Percentiles rank a stretch among this genome's conserved stretches.
phyloP scores from a whole-genome alignment of 1,140 invertebrate genomes.

The Brachionus asplanchnoidis region DNA sequence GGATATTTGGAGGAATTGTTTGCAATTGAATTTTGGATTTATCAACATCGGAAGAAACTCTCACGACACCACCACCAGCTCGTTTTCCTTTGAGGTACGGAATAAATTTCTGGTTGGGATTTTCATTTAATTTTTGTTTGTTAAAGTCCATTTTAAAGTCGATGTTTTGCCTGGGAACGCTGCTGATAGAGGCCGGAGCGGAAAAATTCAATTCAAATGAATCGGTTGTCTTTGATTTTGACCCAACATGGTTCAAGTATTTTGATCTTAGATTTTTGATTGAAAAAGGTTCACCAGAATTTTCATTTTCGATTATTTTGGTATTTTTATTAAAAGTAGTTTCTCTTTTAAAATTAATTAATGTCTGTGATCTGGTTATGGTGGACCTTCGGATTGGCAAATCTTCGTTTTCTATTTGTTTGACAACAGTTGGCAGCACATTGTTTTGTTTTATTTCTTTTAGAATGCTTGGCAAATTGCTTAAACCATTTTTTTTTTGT shows the following conservation, averaged over 20 bases:
- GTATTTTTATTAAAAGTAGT: background rate
- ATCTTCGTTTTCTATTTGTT: background rate
- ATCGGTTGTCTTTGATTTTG: background rate
- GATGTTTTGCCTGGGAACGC: background rate
- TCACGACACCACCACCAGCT: background rate
- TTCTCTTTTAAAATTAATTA: background rate
- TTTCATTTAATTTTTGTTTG: background rate
- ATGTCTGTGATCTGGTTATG: background rate
- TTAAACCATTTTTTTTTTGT: conserved; percentile 23
- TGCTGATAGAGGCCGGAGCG: background rate
- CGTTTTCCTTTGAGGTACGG: background rate
- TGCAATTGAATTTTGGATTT: conserved; percentile 7
- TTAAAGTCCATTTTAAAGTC: conserved; percentile 8
- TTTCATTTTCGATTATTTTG: background rate
- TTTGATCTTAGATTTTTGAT: background rate
- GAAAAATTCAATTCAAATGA: conserved; percentile 7
- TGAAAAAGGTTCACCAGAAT: background rate
- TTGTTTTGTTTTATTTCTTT: conserved; percentile 1
- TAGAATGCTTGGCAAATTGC: background rate
- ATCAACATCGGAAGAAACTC: background rate
- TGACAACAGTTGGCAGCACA: background rate
- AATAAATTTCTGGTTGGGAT: conserved; percentile 8
- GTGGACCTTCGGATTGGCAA: background rate
- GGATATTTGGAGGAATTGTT: background rate
- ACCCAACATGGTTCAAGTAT: background rate